Base-by-base conservation (phyloP, 2,113 vertebrate species). In the Gobiocypris rarus region DNA sequence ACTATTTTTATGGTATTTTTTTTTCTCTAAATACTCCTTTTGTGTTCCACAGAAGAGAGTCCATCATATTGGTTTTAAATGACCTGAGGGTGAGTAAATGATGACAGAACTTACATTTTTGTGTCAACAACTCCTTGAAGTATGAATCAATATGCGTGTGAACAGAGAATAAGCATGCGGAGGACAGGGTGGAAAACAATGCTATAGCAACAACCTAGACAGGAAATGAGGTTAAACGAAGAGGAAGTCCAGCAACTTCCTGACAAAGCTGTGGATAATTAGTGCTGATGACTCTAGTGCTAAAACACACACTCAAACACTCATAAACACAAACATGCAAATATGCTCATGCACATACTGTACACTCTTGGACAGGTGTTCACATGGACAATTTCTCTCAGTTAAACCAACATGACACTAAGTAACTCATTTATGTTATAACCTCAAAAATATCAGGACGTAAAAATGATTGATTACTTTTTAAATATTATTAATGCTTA, bases 111-210 rank as follows among this genome's bases (percentile, higher is more conserved):
- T 41, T 41, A 5, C 0, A 11, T 41, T 41, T 69, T n/a, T 41
- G 34, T 4, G 9, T 73, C 34, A 24, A 41, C 9, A 52, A 14
- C 34, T 86, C 83, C 83, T 88, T 75, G 65, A 83, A 82, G 88
- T 84, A 75, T 84, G 86, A 89, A 86, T 86, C 86, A 90, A 91
- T 89, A 86, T 90, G 92, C 88, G 89, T 93, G 93, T 94, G 92
- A 93, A 92, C 89, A 76, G 83, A 89, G 89, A 84, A 78, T 70
- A 81, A 80, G 82, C 86, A 76, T 34, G 67, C 74, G 70, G 84
- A 91, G 94, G 92, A 93, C 93, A 91, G 92, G 92, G 91, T 88
- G 88, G 83, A 89, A 93, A 94, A 95, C 93, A 94, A 93, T 89
- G 88, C 89, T 77, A 87, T 80, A 85, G 83, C 82, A 90, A 91